phyloP scores from a whole-genome alignment of 2,113 vertebrate genomes.

The Chloropsis hardwickii region DNA sequence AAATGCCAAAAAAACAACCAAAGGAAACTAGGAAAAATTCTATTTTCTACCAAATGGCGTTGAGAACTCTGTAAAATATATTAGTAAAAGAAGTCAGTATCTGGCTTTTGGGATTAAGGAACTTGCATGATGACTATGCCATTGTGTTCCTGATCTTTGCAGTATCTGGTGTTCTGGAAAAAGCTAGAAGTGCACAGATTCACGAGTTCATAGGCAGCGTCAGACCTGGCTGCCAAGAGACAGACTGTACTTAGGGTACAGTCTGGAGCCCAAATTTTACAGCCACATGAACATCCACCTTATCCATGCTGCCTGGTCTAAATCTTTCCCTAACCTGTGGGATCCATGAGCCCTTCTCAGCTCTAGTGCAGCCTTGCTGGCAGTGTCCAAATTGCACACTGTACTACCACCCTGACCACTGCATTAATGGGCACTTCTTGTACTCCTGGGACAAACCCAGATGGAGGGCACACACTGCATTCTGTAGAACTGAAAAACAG shows the following conservation, averaged over 20 bases:
- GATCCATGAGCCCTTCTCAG: background rate
- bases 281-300: background rate
- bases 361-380: background rate
- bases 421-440: background rate
- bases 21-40: background rate
- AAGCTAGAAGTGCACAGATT: background rate
- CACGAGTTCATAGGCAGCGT: background rate
- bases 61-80: background rate
- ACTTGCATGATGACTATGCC: background rate
- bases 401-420: background rate
- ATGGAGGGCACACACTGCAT: accelerated
- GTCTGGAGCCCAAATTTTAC: background rate
- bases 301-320: background rate
- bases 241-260: accelerated
- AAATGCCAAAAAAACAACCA: background rate
- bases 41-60: background rate
- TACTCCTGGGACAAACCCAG: background rate
- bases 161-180: background rate
- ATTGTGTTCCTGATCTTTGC: background rate
- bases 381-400: accelerated
- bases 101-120: background rate
- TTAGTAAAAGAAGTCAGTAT: background rate
- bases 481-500: background rate
- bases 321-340: background rate
- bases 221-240: accelerated